Percentiles rank a stretch among this genome's conserved stretches.
These are phyloP conservation scores for Leptinotarsa tumamoca DNA, from an alignment of 2,888 invertebrate species.

Conservation along the genomic window DNA sequence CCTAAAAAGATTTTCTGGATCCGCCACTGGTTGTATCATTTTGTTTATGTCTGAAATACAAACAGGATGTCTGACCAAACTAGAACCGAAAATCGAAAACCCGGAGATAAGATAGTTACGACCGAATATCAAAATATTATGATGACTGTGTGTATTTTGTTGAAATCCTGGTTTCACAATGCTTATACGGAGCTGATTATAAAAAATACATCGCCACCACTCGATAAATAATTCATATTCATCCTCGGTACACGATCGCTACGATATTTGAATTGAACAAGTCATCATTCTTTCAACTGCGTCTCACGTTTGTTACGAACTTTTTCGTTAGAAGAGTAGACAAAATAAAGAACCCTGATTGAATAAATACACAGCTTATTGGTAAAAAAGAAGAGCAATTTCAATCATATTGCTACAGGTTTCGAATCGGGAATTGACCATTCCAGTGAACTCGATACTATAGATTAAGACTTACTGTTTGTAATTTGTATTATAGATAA, in stretches of 20 bases:
- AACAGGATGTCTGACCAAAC: too few species aligned
- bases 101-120: not conserved
- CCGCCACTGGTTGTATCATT: too few species aligned
- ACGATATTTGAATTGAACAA: not conserved
- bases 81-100: not conserved
- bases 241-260: not conserved
- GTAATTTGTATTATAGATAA: too few species aligned
- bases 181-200: not conserved
- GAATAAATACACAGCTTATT: too few species aligned
- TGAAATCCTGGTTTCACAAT: not conserved
- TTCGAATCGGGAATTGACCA: too few species aligned
- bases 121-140: not conserved
- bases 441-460: too few species aligned
- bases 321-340: not conserved
- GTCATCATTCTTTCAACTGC: not conserved
- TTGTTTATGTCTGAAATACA: too few species aligned
- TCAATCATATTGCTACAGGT: too few species aligned
- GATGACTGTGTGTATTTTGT: not conserved
- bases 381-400: too few species aligned
- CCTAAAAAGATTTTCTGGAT: too few species aligned
- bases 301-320: not conserved
- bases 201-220: not conserved
- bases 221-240: not conserved
- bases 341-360: too few species aligned
- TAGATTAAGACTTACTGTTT: too few species aligned